phyloP scores from a whole-genome alignment of 2,888 invertebrate species.

The Acleris holmiana region DNA sequence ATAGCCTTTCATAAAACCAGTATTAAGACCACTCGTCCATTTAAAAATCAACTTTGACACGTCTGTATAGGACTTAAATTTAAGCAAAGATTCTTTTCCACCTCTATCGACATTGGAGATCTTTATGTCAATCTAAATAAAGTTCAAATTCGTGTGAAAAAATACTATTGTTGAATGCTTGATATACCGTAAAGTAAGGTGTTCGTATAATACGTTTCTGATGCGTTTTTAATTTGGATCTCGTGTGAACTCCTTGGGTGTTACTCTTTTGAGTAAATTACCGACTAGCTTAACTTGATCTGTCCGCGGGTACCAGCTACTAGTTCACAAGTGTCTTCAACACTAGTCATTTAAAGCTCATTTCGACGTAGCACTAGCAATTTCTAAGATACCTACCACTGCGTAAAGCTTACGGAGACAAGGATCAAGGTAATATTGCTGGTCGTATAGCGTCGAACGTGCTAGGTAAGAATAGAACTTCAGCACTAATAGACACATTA shows the following conservation, averaged over 20 bases:
- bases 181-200: constrained; percentile 55
- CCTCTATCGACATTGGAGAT: not conserved
- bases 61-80: constrained; percentile 1
- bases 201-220: constrained; percentile 78
- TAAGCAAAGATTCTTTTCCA: not conserved
- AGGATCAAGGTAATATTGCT: too few species aligned
- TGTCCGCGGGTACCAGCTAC: too few species aligned
- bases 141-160: constrained; percentile 9
- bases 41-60: constrained; percentile 7
- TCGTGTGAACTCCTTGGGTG: constrained; percentile 72
- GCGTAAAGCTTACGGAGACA: too few species aligned
- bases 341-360: too few species aligned
- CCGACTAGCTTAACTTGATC: too few species aligned
- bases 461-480: too few species aligned
- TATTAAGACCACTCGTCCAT: constrained; percentile 17
- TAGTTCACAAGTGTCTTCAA: too few species aligned
- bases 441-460: too few species aligned
- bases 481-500: constrained; percentile 76
- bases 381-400: too few species aligned
- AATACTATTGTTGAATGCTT: not conserved
- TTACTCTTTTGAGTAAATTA: too few species aligned
- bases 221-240: constrained; percentile 78
- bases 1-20: constrained; percentile 25
- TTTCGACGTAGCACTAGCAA: too few species aligned
- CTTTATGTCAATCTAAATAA: constrained; percentile 4